These are phyloP conservation scores for Andrena camellia DNA, from an alignment of 2,888 invertebrate species.

Conservation along the genomic window DNA sequence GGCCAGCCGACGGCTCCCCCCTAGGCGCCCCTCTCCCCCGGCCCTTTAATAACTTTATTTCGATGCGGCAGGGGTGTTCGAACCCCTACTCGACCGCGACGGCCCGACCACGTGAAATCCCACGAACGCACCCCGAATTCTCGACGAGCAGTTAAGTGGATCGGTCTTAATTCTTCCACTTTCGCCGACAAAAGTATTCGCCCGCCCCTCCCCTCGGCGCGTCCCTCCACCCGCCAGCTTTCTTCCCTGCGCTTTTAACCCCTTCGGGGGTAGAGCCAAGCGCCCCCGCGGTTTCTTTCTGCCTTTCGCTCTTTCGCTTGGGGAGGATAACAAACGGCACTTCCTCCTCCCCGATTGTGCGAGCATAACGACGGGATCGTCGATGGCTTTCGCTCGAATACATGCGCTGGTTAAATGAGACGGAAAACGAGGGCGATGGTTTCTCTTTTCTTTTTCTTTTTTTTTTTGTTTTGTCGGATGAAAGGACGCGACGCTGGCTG, in stretches of 20 bases:
- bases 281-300: slow-evolving; percentile 34
- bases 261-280: slow-evolving; percentile 31
- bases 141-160: slow-evolving; percentile 71
- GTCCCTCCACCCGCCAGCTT: slow-evolving; percentile 1
- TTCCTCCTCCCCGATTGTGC: slow-evolving; percentile 43
- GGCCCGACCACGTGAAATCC: slow-evolving; percentile 60
- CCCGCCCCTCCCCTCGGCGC: neutral
- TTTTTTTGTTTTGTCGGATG: neutral
- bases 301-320: slow-evolving; percentile 5
- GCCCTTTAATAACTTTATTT: slow-evolving; percentile 73
- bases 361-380: slow-evolving; percentile 26
- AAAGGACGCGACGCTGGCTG: neutral
- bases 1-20: slow-evolving; percentile 16
- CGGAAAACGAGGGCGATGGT: slow-evolving; percentile 7
- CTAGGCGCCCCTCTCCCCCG: neutral
- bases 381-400: slow-evolving; percentile 32
- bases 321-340: slow-evolving; percentile 60
- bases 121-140: slow-evolving; percentile 71
- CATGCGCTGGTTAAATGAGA: slow-evolving; percentile 9
- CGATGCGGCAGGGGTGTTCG: slow-evolving; percentile 48
- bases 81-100: slow-evolving; percentile 18
- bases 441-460: neutral
- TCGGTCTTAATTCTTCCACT: slow-evolving; percentile 69
- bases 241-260: slow-evolving; percentile 50
- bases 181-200: slow-evolving; percentile 52